Conservation (phyloP, 2,113 vertebrate genomes). For the Burhinus oedicnemus region DNA sequence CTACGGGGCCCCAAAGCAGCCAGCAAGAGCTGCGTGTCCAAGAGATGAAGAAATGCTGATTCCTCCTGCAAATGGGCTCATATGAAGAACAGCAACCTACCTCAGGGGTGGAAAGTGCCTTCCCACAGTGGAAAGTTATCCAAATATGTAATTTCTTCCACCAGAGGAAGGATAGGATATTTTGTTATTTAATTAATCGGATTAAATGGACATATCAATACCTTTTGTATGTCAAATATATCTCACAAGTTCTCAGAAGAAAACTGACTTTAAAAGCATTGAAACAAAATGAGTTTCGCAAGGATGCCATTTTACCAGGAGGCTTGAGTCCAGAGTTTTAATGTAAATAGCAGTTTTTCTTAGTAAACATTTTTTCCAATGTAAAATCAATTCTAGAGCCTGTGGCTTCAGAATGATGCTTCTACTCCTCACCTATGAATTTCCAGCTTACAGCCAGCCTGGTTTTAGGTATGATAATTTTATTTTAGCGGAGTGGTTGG, state of each 20-base stretch:
- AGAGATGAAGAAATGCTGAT: not conserved
- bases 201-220: not conserved
- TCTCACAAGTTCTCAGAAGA: not conserved
- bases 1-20: not conserved
- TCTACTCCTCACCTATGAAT: not conserved
- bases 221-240: not conserved
- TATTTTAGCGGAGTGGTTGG: not conserved
- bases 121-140: not conserved
- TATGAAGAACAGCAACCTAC: not conserved
- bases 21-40: not conserved
- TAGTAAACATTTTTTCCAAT: not conserved
- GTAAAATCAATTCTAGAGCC: not conserved
- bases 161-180: not conserved
- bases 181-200: not conserved
- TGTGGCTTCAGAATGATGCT: not conserved
- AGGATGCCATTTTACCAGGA: not conserved
- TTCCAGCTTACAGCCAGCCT: not conserved
- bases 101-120: not conserved
- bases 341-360: fast-evolving
- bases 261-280: not conserved
- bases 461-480: not conserved
- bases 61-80: not conserved
- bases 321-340: not conserved
- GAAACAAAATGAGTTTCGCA: not conserved
- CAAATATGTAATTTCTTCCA: not conserved